Evolutionary conservation across 92 coral and sea anemone species (phyloP).

Genomic region (Phenganax stokvisi): DNA sequence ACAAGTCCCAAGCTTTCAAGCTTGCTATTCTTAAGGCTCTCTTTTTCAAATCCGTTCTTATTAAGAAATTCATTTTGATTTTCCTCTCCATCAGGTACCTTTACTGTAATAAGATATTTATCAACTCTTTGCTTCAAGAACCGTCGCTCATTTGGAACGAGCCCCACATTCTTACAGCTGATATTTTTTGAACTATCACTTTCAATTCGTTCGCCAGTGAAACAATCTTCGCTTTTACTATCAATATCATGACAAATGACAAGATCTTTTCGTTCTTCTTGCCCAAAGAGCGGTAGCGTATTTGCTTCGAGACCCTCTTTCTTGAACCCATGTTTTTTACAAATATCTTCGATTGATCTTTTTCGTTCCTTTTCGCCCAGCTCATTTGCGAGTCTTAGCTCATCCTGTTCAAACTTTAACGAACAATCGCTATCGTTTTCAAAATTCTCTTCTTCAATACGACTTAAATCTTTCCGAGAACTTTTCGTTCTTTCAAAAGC

Average conservation of each 20-base stretch:
- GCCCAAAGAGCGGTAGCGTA: too few relatives aligned
- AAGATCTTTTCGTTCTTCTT: too few relatives aligned
- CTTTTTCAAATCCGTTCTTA: background rate
- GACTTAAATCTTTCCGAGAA: background rate
- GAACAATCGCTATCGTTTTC: background rate
- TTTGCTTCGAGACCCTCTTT: background rate
- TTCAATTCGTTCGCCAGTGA: too few relatives aligned
- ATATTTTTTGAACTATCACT: too few relatives aligned
- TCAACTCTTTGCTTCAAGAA: too few relatives aligned
- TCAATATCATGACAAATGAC: too few relatives aligned
- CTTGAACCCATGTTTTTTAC: background rate
- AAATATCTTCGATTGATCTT: background rate
- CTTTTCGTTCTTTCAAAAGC: conserved; percentile 35
- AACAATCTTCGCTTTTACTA: too few relatives aligned
- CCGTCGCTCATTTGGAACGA: too few relatives aligned
- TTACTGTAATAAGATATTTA: too few relatives aligned
- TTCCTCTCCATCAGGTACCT: too few relatives aligned
- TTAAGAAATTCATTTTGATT: background rate
- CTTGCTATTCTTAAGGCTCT: background rate
- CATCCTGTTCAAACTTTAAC: background rate
- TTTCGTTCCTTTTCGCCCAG: background rate
- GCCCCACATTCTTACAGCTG: too few relatives aligned
- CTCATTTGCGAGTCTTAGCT: background rate
- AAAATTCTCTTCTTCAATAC: conserved; percentile 1
- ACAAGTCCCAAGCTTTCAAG: background rate